Evolutionary conservation across 2,113 vertebrate species (phyloP).

Genomic region (Cyanoderma ruficeps): DNA sequence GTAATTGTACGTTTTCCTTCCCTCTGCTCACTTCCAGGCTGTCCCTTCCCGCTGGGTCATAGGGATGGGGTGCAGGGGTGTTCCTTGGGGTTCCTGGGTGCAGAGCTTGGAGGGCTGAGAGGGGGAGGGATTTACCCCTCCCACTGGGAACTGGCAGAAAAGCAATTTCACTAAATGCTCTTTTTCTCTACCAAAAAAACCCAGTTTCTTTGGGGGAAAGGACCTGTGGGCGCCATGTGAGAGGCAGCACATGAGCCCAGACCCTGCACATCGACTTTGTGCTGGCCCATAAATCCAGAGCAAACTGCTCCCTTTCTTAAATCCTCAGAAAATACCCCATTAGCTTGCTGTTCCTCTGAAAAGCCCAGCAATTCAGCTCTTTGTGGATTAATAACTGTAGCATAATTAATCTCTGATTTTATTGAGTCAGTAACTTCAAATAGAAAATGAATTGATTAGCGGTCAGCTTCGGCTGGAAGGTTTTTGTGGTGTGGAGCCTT

Average conservation of each 20-base stretch:
- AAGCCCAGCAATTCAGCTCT: not conserved
- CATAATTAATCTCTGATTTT: conserved; percentile 17
- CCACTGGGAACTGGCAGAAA: not conserved
- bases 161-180: not conserved
- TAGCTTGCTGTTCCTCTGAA: not conserved
- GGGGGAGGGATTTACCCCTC: not conserved
- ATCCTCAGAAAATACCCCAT: not conserved
- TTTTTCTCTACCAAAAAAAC: not conserved
- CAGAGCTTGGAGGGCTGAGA: not conserved
- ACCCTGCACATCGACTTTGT: not conserved
- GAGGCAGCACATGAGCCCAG: fast-evolving
- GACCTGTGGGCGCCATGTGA: not conserved
- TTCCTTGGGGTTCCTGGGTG: not conserved
- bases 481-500: not conserved
- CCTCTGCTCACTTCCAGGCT: not conserved
- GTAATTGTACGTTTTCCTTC: not conserved
- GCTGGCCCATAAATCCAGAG: not conserved
- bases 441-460: not conserved
- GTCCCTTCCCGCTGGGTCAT: fast-evolving
- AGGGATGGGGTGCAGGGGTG: not conserved
- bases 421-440: not conserved
- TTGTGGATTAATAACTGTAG: not conserved
- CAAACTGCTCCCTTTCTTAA: not conserved
- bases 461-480: not conserved
- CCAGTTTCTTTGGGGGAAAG: not conserved